These are phyloP conservation scores for Lampris incognitus DNA, from an alignment of 2,113 vertebrate genomes.

Conservation along the genomic window DNA sequence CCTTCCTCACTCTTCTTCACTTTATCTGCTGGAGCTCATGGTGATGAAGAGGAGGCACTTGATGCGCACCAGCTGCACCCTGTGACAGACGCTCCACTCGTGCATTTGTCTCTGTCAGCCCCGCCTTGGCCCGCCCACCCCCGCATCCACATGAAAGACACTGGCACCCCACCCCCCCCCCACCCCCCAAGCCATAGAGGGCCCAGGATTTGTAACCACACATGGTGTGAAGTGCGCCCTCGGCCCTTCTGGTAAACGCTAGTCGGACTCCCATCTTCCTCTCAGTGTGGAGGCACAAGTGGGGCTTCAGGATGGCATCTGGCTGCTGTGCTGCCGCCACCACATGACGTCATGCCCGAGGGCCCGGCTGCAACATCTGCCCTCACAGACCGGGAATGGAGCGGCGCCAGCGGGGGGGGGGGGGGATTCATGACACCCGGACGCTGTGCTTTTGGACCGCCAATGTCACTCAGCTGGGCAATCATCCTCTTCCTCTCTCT, in stretches of 20 bases:
- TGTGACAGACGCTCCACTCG: constrained; percentile 72
- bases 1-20: constrained; percentile 23
- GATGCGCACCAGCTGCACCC: constrained; percentile 82
- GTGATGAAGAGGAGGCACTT: constrained; percentile 78
- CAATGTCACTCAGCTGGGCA: constrained; percentile 75
- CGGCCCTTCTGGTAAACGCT: constrained; percentile 66
- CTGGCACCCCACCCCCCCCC: constrained; percentile 59
- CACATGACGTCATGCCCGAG: constrained; percentile 55
- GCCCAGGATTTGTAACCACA: constrained; percentile 52
- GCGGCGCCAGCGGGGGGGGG: constrained; percentile 68
- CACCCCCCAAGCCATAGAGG: constrained; percentile 36
- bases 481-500: constrained; percentile 76
- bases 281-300: constrained; percentile 49
- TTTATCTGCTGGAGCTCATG: constrained; percentile 65
- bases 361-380: constrained; percentile 79
- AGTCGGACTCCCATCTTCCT: constrained; percentile 57
- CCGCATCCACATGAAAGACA: constrained; percentile 64
- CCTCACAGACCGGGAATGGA: constrained; percentile 77
- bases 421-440: constrained; percentile 64
- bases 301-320: constrained; percentile 68
- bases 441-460: constrained; percentile 2
- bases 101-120: constrained; percentile 79
- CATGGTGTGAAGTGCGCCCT: constrained; percentile 42
- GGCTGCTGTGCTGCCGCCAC: constrained; percentile 55
- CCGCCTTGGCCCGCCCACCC: constrained; percentile 59